Evolutionary conservation across 2,888 invertebrate species (phyloP), one percentile per base, ranked within the genome.

Genomic region (Seira ritae): DNA sequence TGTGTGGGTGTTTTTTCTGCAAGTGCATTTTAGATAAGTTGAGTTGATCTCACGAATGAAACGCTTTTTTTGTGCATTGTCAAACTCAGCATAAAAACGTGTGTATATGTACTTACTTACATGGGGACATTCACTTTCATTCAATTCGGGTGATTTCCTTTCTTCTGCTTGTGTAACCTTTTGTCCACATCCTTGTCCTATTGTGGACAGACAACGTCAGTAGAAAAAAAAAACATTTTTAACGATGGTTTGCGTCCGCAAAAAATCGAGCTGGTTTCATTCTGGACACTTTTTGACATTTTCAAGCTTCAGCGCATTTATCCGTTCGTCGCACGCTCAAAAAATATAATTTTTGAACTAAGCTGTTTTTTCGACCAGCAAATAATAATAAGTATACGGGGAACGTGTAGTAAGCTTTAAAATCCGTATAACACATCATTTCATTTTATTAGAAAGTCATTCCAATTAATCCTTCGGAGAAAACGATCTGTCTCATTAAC

Each of bases 401-500:
- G n/a, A n/a, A n/a, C n/a, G n/a, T n/a, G n/a, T n/a, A n/a, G n/a
- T n/a, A n/a, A n/a, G n/a, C 31, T 31, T 31, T 31, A 31, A 31
- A 31, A 31, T 31, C 8, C 31, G 68, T 37, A 68, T 37, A 68
- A 31, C 8, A 8, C 31, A 31, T 31, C 31, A 31, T 31, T 31
- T 8, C 31, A 31, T 8, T 31, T 31, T n/a, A n/a, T 31, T 31
- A 8, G 8, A 31, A 69, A 74, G 78, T 68, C 42, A 66, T 20
- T 19, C 73, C 80, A 84, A 86, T 87, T 86, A 86, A 87, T 87
- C 86, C 80, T 71, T 55, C 67, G 80, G 80, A 84, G 85, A 84
- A 71, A 84, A 81, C 83, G 85, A 87, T 85, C 87, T 85, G 87
- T 87, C 87, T 87, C 87, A 87, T 87, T 86, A 87, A 85, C 85